These are phyloP conservation scores for Mesoclemmys tuberculata DNA, from an alignment of 2,113 vertebrate genomes.

Conservation along the genomic window DNA sequence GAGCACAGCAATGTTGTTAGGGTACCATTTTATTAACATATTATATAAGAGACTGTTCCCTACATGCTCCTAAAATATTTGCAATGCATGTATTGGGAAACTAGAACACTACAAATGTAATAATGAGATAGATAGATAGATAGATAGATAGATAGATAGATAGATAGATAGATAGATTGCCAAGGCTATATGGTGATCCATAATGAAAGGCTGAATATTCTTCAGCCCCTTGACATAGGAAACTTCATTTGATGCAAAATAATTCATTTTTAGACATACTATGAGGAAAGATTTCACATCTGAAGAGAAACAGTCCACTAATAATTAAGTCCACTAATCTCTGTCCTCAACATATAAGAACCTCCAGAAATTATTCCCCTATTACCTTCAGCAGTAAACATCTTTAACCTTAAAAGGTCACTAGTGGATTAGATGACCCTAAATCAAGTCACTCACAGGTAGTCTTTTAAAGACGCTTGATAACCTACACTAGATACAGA, in stretches of 20 bases:
- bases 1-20: not conserved
- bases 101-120: not conserved
- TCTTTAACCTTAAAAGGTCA: not conserved
- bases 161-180: not conserved
- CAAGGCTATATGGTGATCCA: not conserved
- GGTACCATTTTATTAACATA: not conserved
- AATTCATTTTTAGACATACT: not conserved
- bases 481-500: not conserved
- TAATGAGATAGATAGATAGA: not conserved
- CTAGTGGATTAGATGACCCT: not conserved
- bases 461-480: not conserved
- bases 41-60: not conserved
- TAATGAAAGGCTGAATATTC: not conserved
- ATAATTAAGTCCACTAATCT: too few relatives aligned
- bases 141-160: fast-evolving
- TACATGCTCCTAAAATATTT: not conserved
- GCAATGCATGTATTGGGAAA: not conserved
- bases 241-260: not conserved
- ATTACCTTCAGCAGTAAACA: not conserved
- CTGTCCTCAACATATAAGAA: not conserved
- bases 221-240: not conserved
- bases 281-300: not conserved
- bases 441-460: not conserved
- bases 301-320: not conserved
- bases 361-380: not conserved